Evolutionary conservation across 2,888 invertebrate genomes (phyloP).

Genomic region (Amiota mariae): DNA sequence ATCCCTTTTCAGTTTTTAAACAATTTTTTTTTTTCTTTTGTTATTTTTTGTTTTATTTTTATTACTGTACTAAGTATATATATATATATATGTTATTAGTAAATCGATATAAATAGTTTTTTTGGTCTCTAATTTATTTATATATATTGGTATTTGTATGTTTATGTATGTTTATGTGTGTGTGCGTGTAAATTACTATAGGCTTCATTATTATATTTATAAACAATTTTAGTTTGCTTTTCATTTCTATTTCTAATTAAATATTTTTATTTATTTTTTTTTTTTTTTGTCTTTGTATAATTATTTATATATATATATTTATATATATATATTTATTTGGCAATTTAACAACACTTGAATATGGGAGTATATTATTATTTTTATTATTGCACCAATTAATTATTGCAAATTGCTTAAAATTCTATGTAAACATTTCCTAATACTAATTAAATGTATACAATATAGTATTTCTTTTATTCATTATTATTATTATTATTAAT

Average conservation of each 20-base stretch:
- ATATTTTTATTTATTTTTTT: not conserved
- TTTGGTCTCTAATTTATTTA: no score
- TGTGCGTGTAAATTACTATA: no score
- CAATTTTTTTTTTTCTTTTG: constrained; percentile 21
- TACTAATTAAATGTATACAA: no score
- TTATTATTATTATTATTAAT: not conserved
- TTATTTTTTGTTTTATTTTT: constrained; percentile 42
- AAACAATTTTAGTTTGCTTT: not conserved
- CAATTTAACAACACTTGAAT: constrained; percentile 5
- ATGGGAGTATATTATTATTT: no score
- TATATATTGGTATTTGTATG: no score
- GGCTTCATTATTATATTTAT: no score
- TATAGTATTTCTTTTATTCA: constrained; percentile 2
- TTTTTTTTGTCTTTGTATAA: constrained; percentile 44
- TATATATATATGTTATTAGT: no score
- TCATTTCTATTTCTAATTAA: not conserved
- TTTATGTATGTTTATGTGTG: no score
- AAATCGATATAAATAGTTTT: no score
- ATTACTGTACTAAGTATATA: constrained; percentile 34
- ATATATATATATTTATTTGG: constrained; percentile 57
- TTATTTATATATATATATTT: constrained; percentile 52
- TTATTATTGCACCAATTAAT: no score
- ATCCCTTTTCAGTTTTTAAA: not conserved
- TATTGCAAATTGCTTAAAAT: no score
- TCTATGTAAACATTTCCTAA: no score